These are phyloP conservation scores for Lepisosteus osseus DNA, from an alignment of 2,113 vertebrate species.

Conservation along the genomic window DNA sequence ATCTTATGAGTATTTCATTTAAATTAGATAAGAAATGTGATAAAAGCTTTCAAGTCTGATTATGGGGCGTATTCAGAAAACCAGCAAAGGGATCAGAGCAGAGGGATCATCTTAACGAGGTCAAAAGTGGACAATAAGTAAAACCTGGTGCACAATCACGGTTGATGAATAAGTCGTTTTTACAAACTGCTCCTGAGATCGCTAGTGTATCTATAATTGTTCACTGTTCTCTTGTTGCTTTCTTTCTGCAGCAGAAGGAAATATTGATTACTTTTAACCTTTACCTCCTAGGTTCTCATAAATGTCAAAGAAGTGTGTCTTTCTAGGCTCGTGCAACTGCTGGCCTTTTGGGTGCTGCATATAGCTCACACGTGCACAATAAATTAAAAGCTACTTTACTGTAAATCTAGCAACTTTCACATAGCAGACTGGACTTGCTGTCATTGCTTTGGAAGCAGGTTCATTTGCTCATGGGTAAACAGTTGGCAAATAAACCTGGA, in stretches of 20 bases:
- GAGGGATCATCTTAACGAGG: no score
- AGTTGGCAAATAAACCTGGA: not conserved
- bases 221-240: not conserved
- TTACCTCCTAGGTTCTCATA: slow-evolving; percentile 64
- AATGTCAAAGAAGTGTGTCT: slow-evolving; percentile 54
- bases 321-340: slow-evolving; percentile 51
- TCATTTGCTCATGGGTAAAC: not conserved
- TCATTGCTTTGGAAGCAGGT: not conserved
- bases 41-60: no score
- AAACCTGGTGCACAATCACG: not conserved
- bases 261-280: slow-evolving; percentile 79
- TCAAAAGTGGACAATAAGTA: no score
- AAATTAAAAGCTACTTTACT: slow-evolving; percentile 24
- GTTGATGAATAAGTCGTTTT: not conserved
- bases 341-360: slow-evolving; percentile 53
- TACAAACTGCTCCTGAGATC: not conserved
- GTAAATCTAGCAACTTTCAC: not conserved
- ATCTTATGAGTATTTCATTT: no score
- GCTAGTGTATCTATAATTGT: not conserved
- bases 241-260: slow-evolving; percentile 58
- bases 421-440: not conserved
- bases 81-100: no score
- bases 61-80: no score
- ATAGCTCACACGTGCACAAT: slow-evolving; percentile 57
- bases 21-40: no score